Base-by-base conservation (phyloP, 1,140 invertebrate genomes). In the Tetraneura akinire region DNA sequence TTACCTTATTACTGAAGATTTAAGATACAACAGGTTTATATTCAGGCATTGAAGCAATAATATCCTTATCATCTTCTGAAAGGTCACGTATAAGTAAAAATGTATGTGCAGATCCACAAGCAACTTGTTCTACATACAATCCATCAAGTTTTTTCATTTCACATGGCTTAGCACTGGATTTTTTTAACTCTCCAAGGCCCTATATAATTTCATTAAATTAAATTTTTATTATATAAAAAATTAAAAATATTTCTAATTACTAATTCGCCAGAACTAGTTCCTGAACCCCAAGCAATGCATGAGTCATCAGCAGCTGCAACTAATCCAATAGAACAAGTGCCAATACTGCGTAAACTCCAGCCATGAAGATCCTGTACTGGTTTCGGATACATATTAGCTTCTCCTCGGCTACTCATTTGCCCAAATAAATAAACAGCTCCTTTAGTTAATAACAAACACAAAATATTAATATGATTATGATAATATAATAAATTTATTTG, bases 381-480 rank as follows among this genome's bases (percentile, higher is more conserved):
- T 86, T 98, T 97, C 0, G 96, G 96, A 85, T 98, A 98, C 96
- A 98, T 97, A 83, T 95, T 96, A 1, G 95, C 96, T 85, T 97
- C 95, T 0, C 96, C 96, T 2, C 93, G 93, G 42, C 94, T 90
- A 85, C 96, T 97, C 0, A 93, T 94, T 85, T 96, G 94, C 0
- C 96, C 96, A 87, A 96, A 97, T 84, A 97, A 89, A 85, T 92
- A 94, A 5, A 95, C 86, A 16, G 87, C 87, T 71, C 89, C 88
- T 89, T 83, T 80, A 81, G 73, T 55, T 29, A 49, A 32, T 18
- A 29, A 51, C 2, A 26, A 51, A 32, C 3, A 23, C 16, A 47
- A 29, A 29, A 5, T 51, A 5, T 49, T 71, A 71, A 29, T n/a
- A n/a, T n/a, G n/a, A n/a, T n/a, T n/a, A n/a, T n/a, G n/a, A n/a